Evolutionary conservation across 2,797 vertebrate genomes (phyloP), one percentile per base, ranked within the genome.

Genomic region (Acanthurus leucopareius): DNA sequence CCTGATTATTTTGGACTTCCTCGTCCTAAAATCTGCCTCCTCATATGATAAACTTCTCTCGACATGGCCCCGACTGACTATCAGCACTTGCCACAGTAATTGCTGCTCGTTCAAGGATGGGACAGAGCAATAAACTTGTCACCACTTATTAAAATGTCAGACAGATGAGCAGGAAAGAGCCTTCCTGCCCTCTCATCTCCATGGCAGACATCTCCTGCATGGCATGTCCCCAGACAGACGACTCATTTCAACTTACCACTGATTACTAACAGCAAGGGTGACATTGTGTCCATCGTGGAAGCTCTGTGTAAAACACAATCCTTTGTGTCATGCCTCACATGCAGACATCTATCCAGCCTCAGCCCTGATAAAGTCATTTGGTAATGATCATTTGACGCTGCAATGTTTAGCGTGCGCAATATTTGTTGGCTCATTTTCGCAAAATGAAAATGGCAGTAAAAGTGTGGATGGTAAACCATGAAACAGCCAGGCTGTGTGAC

Each of bases 71-170:
- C 51, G 15, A 79, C 77, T 51, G 81, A 73, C 69, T 79, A 82
- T 80, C 77, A 83, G 73, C 89, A 69, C 88, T 90, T 79, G 86
- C 79, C 75, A 69, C 58, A 40, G 82, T 86, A 86, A 91, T 90
- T 90, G 88, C 83, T 6, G 49, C 86, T 86, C 73, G 60, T 89
- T 94, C 81, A 87, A 93, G 85, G 91, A 90, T 91, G 91, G 82
- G 86, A 82, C 84, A 77, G 20, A 13, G 84, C 89, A 92, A 92
- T 94, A 88, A 93, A 93, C 77, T 72, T 93, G 91, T 94, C 93
- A 91, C 89, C 75, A 77, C 85, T 75, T 75, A 88, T 89, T 87
- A 89, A 77, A 80, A 82, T 84, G 88, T 88, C 11, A 54, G 84
- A 89, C 82, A 84, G 86, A 89, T 86, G 88, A 89, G 84, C 69